Percentiles rank a stretch among this genome's conserved stretches.
Conservation (phyloP, 2,888 invertebrate species). For the Schizaphis graminum region DNA sequence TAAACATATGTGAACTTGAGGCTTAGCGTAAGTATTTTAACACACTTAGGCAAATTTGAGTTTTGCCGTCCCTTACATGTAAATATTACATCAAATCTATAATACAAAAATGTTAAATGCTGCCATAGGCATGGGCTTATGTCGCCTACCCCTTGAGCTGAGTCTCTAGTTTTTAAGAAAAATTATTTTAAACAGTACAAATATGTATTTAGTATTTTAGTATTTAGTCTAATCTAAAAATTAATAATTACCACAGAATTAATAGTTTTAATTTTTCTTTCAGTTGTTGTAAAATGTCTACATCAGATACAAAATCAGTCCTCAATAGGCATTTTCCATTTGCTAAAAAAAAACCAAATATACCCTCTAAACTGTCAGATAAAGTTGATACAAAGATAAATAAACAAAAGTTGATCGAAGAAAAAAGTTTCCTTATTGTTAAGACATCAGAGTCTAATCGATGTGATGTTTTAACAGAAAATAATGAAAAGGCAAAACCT, state of each 20-base stretch:
- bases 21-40: too few relatives aligned
- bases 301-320: conserved; percentile 29
- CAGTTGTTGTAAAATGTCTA: conserved; percentile 40
- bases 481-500: conserved; percentile 43
- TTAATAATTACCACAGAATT: not conserved
- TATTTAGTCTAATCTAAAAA: not conserved
- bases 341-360: conserved; percentile 62
- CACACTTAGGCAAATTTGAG: too few relatives aligned
- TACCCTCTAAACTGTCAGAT: conserved; percentile 60
- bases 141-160: too few relatives aligned
- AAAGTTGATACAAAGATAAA: conserved; percentile 39
- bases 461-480: conserved; percentile 50
- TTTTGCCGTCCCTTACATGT: too few relatives aligned
- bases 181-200: not conserved
- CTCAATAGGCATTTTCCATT: conserved; percentile 57
- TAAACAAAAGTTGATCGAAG: conserved; percentile 36
- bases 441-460: conserved; percentile 22
- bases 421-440: not conserved
- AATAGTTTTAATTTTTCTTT: conserved; percentile 5
- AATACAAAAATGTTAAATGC: too few relatives aligned
- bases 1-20: not conserved
- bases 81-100: too few relatives aligned
- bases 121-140: too few relatives aligned
- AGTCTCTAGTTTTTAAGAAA: not conserved
- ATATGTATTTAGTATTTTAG: not conserved